A percentile compares a stretch with the other conserved stretches of the same genome.
Evolutionary conservation across 1,140 invertebrate species (phyloP).

Genomic region (Drosophila ironensis): DNA sequence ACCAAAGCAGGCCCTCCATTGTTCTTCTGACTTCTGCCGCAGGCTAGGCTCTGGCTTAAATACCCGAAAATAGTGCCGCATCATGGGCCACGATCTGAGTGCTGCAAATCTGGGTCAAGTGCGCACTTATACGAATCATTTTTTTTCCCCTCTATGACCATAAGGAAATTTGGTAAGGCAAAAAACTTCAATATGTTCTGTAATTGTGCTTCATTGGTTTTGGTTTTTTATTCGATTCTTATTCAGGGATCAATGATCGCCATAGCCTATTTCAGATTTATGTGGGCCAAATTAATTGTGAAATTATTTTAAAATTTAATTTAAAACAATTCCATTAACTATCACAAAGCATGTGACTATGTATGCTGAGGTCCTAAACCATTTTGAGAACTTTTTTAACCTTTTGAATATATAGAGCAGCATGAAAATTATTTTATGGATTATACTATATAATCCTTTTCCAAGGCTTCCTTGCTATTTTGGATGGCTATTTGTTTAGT

Average conservation of each 20-base stretch:
- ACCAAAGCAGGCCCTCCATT: not conserved
- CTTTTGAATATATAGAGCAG: no score
- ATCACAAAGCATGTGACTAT: no score
- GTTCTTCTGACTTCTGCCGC: constrained; percentile 8
- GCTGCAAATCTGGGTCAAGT: constrained; percentile 33
- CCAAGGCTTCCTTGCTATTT: no score
- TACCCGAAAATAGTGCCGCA: constrained; percentile 21
- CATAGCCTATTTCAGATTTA: not conserved
- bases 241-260: constrained; percentile 15
- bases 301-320: no score
- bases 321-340: no score
- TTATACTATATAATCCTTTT: no score
- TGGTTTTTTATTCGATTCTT: not conserved
- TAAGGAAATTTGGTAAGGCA: not conserved
- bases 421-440: no score
- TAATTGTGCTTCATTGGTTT: not conserved
- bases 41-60: constrained; percentile 32
- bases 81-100: constrained; percentile 12
- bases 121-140: no score
- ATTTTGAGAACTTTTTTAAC: no score
- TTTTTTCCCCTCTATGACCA: constrained; percentile 5
- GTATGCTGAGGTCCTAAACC: no score
- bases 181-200: no score
- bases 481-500: no score
- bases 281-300: not conserved